phyloP scores from a whole-genome alignment of 2,797 vertebrate species.

The Darevskia nairensis region DNA sequence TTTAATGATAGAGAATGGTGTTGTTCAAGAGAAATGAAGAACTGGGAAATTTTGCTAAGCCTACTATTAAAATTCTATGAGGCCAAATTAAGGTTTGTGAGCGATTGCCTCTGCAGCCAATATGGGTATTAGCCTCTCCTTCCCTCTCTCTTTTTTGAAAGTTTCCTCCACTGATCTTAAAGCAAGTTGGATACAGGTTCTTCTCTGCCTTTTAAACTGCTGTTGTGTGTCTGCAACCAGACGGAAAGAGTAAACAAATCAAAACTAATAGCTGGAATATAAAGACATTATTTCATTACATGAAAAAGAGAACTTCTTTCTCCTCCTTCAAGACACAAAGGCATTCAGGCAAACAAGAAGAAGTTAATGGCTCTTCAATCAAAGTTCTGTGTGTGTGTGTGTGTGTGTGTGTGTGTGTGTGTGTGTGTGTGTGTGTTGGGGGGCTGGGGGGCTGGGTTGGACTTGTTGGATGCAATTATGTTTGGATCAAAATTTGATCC shows the following conservation, averaged over 20 bases:
- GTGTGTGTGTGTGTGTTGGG: too few species aligned
- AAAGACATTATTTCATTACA: conserved; percentile 52
- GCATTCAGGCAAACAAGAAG: conserved; percentile 34
- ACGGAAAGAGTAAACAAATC: conserved; percentile 26
- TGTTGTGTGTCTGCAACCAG: background rate
- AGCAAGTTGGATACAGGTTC: conserved; percentile 20
- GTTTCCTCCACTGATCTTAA: background rate
- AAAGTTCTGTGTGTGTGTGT: conserved; percentile 5
- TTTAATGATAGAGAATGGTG: background rate
- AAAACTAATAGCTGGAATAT: conserved; percentile 50
- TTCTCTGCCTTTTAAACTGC: conserved; percentile 21
- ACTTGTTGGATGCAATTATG: conserved; percentile 48
- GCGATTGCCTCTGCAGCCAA: conserved; percentile 26
- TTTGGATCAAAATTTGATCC: conserved; percentile 53
- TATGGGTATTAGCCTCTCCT: conserved; percentile 9
- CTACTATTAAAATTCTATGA: background rate
- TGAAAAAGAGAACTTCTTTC: conserved; percentile 46
- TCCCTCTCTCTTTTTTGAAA: conserved; percentile 32
- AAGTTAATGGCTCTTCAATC: conserved; percentile 38
- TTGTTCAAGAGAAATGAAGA: background rate
- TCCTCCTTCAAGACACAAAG: conserved; percentile 36
- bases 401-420: too few species aligned
- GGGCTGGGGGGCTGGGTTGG: background rate
- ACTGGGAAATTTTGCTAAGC: background rate
- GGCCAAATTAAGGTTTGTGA: background rate